A percentile compares a stretch with the other conserved stretches of the same genome.
These are phyloP conservation scores for Haliclona indistincta DNA, from an alignment of 37 sponge, comb jelly and placozoan genomes.

Conservation along the genomic window DNA sequence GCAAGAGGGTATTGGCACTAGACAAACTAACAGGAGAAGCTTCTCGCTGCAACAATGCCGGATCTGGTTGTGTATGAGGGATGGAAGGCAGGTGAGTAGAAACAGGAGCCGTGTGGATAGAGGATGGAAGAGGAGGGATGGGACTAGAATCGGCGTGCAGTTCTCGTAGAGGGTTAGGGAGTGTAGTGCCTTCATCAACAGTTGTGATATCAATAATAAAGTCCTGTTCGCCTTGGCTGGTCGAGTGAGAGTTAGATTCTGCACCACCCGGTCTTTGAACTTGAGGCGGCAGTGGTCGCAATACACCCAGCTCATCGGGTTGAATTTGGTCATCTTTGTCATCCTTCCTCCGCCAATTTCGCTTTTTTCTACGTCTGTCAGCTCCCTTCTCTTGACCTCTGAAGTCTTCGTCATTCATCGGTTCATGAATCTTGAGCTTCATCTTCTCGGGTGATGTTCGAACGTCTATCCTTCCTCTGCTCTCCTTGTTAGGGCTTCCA, in stretches of 20 bases:
- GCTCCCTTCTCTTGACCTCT: conserved; percentile 13
- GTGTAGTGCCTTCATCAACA: background rate
- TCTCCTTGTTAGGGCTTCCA: background rate
- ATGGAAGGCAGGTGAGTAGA: background rate
- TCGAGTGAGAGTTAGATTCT: background rate
- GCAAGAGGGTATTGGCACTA: conserved; percentile 30
- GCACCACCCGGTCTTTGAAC: background rate
- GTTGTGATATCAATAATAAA: background rate
- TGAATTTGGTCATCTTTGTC: background rate
- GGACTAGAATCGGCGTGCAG: background rate
- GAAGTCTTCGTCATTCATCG: conserved; percentile 50
- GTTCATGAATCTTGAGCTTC: conserved; percentile 50
- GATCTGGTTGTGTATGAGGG: background rate
- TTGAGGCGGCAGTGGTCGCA: background rate
- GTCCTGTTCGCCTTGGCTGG: background rate
- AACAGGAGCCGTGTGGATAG: background rate
- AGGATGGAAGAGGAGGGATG: background rate
- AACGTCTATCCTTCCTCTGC: background rate
- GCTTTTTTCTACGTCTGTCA: conserved; percentile 8
- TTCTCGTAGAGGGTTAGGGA: background rate
- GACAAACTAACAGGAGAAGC: conserved; percentile 37
- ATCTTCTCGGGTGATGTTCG: conserved; percentile 12
- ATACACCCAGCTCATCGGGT: background rate
- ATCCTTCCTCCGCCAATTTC: background rate
- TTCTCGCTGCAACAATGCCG: background rate